Base-by-base conservation (phyloP, 2,113 vertebrate genomes). In the Antigone vipio region DNA sequence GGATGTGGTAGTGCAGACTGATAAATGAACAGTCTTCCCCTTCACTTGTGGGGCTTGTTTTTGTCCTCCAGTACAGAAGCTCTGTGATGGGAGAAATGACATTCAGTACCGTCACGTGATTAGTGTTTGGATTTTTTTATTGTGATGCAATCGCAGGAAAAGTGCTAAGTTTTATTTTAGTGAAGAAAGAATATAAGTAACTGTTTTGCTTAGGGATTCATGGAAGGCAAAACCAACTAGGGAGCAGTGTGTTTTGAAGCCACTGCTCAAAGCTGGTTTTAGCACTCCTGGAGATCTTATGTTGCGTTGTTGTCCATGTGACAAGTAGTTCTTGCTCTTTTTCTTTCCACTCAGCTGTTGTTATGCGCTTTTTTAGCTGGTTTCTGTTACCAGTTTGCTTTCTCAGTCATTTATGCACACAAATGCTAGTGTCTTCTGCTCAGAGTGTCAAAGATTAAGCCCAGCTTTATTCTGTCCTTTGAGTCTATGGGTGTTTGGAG, bases 1-100 rank as follows among this genome's bases (percentile, higher is more conserved):
- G 97, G 96, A 98, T 98, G 97, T 96, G 94, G 95, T 79, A 80
- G 85, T 96, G 91, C 97, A 96, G 96, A 88, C 94, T 93, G 96
- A 96, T 96, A 97, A 92, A 96, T 63, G 94, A 97, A 75, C 96
- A 97, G 69, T 92, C 80, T 97, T 97, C 88, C 95, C 94, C 85
- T 94, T 90, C 77, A 64, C 94, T 91, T 69, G 20, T 87, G 97
- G 95, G 94, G 53, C 84, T 93, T 87, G 87, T 92, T 98, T 94
- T 89, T 89, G 53, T 89, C 74, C 58, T 84, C 62, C 88, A 76
- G 27, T 56, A 44, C 50, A 4, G 13, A 55, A 73, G 44, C 22
- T 75, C 83, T 74, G 83, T 93, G 63, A 85, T 96, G 92, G 88
- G 64, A 89, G 22, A 95, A 90, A 93, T 60, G 66, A 75, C 80